Evolutionary conservation across 2,797 vertebrate species (phyloP).

Genomic region (Danio tinwini): DNA sequence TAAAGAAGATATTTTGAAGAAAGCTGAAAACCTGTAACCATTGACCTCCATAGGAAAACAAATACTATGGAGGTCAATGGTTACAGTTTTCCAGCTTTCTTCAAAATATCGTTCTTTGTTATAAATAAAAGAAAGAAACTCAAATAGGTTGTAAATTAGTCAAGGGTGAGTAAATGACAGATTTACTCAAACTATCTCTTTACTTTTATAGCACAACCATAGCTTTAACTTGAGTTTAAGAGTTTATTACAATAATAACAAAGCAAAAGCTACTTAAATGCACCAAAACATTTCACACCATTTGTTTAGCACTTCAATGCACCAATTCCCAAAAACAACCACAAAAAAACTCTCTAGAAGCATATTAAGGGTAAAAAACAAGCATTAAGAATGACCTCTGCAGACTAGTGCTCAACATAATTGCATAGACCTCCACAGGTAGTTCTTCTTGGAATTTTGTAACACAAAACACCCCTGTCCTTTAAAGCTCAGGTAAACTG

Average conservation of each 20-base stretch:
- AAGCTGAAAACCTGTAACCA: too few relatives aligned
- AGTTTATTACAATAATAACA: background rate
- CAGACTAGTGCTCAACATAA: slow-evolving; percentile 38
- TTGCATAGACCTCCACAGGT: slow-evolving; percentile 56
- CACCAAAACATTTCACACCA: background rate
- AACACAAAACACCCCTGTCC: slow-evolving; percentile 37
- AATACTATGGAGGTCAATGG: too few relatives aligned
- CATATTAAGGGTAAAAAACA: slow-evolving; percentile 33
- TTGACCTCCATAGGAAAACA: too few relatives aligned
- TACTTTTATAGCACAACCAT: background rate
- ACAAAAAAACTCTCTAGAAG: slow-evolving; percentile 11
- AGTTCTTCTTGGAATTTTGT: slow-evolving; percentile 58
- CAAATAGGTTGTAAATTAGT: too few relatives aligned
- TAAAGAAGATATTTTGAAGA: too few relatives aligned
- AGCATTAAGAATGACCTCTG: slow-evolving; percentile 39
- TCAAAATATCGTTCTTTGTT: too few relatives aligned
- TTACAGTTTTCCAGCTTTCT: too few relatives aligned
- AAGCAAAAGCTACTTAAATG: too few relatives aligned
- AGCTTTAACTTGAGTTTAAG: background rate
- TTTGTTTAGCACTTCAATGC: background rate
- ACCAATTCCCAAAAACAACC: background rate
- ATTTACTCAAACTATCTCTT: too few relatives aligned
- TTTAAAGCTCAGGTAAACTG: slow-evolving; percentile 61
- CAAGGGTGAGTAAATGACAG: too few relatives aligned
- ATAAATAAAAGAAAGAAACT: too few relatives aligned